Percentiles rank a stretch among this genome's conserved stretches.
These are phyloP conservation scores for Brachymystax lenok DNA, from an alignment of 2,797 vertebrate genomes.

Conservation along the genomic window DNA sequence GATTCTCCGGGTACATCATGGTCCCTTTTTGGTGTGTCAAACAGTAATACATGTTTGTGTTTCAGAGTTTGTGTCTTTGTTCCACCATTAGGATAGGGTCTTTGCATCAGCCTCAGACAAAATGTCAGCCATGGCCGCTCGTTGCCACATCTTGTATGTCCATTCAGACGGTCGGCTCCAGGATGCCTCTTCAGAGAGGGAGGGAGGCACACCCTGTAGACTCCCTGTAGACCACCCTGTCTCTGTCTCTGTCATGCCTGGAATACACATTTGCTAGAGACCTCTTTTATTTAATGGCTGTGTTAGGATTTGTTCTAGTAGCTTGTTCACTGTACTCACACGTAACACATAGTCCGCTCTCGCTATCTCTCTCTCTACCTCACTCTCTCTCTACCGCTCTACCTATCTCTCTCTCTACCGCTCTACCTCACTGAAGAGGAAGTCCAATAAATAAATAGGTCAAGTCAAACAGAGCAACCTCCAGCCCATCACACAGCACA, in stretches of 20 bases:
- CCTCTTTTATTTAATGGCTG: slow-evolving; percentile 21
- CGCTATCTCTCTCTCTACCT: slow-evolving; percentile 8
- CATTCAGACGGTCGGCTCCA: slow-evolving; percentile 16
- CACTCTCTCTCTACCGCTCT: no score
- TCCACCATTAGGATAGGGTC: not conserved
- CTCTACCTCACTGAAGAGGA: slow-evolving; percentile 32
- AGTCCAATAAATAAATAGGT: slow-evolving; percentile 49
- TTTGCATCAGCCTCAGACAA: slow-evolving; percentile 23
- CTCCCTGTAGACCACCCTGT: slow-evolving; percentile 14
- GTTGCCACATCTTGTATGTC: not conserved
- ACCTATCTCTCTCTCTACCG: no score
- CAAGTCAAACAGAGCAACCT: slow-evolving; percentile 11
- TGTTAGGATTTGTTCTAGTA: slow-evolving; percentile 25
- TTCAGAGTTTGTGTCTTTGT: slow-evolving; percentile 26
- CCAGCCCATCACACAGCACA: slow-evolving; percentile 14
- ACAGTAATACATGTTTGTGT: slow-evolving; percentile 30
- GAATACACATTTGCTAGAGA: slow-evolving; percentile 31
- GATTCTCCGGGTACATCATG: slow-evolving; percentile 45
- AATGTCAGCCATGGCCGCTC: slow-evolving; percentile 1
- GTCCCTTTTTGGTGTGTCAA: slow-evolving; percentile 67
- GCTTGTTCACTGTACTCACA: slow-evolving; percentile 38
- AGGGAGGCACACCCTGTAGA: slow-evolving; percentile 4
- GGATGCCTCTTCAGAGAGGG: slow-evolving; percentile 15
- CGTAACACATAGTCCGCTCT: slow-evolving; percentile 28
- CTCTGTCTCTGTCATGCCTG: slow-evolving; percentile 4